A percentile compares a stretch with the other conserved stretches of the same genome.
Evolutionary conservation across 2,797 vertebrate species (phyloP).

Genomic region (Fistularia commersonii): DNA sequence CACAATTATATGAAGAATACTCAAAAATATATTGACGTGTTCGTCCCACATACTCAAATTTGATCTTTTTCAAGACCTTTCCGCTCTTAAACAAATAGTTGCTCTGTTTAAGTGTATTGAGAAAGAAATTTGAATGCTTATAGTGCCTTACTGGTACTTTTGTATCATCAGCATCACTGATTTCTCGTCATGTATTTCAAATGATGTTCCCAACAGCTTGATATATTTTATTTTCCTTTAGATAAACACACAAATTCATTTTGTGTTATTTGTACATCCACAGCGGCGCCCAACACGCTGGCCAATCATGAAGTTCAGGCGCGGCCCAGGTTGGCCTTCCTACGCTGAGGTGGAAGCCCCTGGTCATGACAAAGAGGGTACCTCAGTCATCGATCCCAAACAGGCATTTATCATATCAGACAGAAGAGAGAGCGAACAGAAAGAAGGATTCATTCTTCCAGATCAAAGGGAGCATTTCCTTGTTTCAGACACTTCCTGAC

Average conservation of each 20-base stretch:
- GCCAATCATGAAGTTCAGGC: conserved; percentile 92
- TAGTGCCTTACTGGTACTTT: too few relatives aligned
- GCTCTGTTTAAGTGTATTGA: too few relatives aligned
- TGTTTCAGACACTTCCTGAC: conserved; percentile 64
- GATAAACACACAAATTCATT: neutral
- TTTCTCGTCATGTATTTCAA: too few relatives aligned
- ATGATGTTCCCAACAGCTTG: too few relatives aligned
- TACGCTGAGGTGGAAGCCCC: conserved; percentile 91
- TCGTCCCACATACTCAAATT: too few relatives aligned
- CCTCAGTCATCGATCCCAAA: conserved; percentile 82
- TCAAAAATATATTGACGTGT: too few relatives aligned
- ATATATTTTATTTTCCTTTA: too few relatives aligned
- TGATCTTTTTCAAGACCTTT: too few relatives aligned
- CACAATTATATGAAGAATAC: too few relatives aligned
- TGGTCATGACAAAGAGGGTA: conserved; percentile 83
- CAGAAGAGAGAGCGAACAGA: conserved; percentile 71
- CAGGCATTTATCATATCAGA: conserved; percentile 62
- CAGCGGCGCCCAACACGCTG: conserved; percentile 88
- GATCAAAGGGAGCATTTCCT: conserved; percentile 75
- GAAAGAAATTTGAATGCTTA: too few relatives aligned
- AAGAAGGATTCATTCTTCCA: conserved; percentile 72
- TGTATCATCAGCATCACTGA: too few relatives aligned
- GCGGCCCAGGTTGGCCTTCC: conserved; percentile 87
- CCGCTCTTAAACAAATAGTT: too few relatives aligned
- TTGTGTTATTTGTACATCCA: neutral